phyloP scores from a whole-genome alignment of 2,113 vertebrate species.

The Periophthalmodon schlosseri region DNA sequence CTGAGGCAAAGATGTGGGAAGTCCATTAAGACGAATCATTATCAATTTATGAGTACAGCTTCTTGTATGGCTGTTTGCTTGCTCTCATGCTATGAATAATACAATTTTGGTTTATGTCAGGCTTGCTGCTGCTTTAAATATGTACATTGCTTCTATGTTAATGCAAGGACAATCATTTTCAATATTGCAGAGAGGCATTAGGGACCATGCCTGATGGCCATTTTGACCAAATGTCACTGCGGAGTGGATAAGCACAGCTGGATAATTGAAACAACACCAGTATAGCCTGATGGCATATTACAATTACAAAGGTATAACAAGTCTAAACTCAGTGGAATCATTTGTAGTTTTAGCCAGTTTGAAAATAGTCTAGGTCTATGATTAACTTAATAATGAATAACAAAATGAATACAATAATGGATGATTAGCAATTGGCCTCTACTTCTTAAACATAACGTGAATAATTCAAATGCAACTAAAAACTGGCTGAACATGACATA shows the following conservation, averaged over 20 bases:
- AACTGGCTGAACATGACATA: neutral
- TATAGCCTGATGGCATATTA: neutral
- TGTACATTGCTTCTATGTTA: constrained; percentile 29
- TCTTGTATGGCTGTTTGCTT: constrained; percentile 53
- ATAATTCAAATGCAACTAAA: too few relatives aligned
- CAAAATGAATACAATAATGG: neutral
- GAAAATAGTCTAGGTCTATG: neutral
- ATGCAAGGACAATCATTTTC: constrained; percentile 21
- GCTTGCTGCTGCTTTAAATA: constrained; percentile 66
- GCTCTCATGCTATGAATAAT: constrained; percentile 71
- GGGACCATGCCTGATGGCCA: constrained; percentile 10
- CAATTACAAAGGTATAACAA: neutral
- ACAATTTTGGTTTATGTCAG: constrained; percentile 70
- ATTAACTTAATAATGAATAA: too few relatives aligned
- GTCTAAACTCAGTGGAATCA: neutral
- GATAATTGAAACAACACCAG: neutral
- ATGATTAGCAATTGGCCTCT: too few relatives aligned
- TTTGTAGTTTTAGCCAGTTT: neutral
- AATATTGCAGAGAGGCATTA: constrained; percentile 14
- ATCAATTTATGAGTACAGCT: constrained; percentile 67
- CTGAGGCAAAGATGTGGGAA: constrained; percentile 42
- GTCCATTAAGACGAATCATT: constrained; percentile 72
- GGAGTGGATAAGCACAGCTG: neutral
- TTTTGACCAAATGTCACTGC: constrained; percentile 14
- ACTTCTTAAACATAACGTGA: too few relatives aligned